These are phyloP conservation scores for Xenops minutus DNA, from an alignment of 2,797 vertebrate genomes.

Conservation along the genomic window DNA sequence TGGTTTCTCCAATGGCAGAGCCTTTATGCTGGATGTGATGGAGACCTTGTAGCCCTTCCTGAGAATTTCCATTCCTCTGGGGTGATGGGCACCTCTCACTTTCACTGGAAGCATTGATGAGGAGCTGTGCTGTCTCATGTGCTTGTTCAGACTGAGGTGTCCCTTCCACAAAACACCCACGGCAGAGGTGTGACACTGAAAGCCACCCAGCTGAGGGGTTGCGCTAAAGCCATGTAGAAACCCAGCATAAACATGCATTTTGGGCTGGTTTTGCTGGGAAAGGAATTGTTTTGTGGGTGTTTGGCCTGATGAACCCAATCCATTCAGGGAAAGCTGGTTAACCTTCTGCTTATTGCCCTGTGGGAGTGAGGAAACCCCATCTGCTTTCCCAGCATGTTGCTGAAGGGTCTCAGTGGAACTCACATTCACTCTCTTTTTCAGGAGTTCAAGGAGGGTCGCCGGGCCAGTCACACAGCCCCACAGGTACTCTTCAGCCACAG, in stretches of 20 bases:
- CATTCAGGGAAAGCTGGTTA: background rate
- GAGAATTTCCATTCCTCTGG: background rate
- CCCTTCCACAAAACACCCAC: background rate
- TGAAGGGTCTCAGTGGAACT: background rate
- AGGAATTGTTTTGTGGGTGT: background rate
- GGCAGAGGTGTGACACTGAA: background rate
- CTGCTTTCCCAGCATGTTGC: background rate
- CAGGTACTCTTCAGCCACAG: slow-evolving; percentile 98
- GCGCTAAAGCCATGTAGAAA: accelerated
- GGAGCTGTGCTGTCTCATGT: background rate
- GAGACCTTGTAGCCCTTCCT: background rate
- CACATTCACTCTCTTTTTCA: slow-evolving; percentile 53
- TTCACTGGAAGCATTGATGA: background rate
- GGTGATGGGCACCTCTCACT: background rate
- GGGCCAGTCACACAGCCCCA: slow-evolving; percentile 97
- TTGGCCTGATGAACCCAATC: background rate
- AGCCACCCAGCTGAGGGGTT: background rate
- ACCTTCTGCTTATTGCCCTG: background rate
- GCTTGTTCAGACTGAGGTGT: background rate
- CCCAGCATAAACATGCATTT: accelerated
- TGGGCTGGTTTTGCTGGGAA: background rate
- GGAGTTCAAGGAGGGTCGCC: slow-evolving; percentile 99
- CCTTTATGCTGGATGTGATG: background rate
- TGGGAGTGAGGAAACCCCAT: background rate
- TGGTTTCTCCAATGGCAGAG: background rate